A percentile compares a stretch with the other conserved stretches of the same genome.
Evolutionary conservation across 2,113 vertebrate genomes (phyloP).

Genomic region (Arizona elegans): DNA sequence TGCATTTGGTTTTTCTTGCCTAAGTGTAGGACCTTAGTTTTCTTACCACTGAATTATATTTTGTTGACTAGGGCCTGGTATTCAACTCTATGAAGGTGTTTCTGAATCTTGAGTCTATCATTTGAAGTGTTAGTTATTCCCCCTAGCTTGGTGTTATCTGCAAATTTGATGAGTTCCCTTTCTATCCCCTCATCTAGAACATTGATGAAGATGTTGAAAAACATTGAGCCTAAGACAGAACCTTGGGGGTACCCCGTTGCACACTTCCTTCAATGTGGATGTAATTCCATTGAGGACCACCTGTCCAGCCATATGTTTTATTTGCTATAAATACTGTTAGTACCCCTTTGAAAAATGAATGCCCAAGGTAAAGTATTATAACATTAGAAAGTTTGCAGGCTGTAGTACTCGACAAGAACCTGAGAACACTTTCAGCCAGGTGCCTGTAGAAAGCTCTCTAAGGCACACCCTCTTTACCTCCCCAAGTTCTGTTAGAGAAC

Average conservation of each 20-base stretch:
- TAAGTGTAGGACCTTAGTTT: not conserved
- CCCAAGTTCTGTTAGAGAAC: not conserved
- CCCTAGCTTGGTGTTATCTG: not conserved
- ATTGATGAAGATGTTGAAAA: not conserved
- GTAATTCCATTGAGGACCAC: not conserved
- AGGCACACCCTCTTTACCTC: not conserved
- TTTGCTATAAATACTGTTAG: constrained; percentile 5
- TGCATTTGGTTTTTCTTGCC: not conserved
- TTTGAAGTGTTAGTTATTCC: not conserved
- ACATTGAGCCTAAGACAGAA: not conserved
- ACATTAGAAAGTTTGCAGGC: constrained; percentile 42
- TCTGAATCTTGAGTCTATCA: not conserved
- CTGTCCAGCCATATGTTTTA: not conserved
- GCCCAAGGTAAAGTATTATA: not conserved
- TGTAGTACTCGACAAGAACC: constrained; percentile 25
- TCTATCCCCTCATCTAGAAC: not conserved
- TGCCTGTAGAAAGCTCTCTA: constrained; percentile 9
- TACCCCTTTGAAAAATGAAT: not conserved
- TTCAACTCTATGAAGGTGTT: not conserved
- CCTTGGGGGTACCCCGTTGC: not conserved
- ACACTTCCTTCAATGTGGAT: not conserved
- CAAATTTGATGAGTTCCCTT: not conserved
- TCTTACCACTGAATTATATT: not conserved
- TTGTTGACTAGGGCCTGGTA: not conserved
- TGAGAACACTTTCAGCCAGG: not conserved